phyloP scores from a whole-genome alignment of 2,888 invertebrate genomes.

The Chrysodeixis includens region DNA sequence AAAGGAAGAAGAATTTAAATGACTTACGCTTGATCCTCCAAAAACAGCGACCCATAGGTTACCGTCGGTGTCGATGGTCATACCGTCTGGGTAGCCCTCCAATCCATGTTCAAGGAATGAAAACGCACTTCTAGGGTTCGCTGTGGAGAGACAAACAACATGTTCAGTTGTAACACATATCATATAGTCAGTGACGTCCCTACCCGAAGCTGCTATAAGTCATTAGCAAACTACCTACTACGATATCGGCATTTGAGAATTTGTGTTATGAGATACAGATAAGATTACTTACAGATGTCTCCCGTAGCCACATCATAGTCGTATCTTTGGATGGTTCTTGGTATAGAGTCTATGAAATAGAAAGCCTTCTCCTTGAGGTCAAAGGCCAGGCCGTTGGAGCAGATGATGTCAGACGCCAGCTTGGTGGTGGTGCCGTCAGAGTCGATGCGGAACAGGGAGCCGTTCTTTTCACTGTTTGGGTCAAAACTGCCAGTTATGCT shows the following conservation, averaged over 20 bases:
- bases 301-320: constrained; percentile 92
- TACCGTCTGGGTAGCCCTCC: constrained; percentile 91
- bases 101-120: constrained; percentile 84
- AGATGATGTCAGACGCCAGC: constrained; percentile 81
- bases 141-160: too few species aligned
- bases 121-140: constrained; percentile 90
- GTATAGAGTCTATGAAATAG: constrained; percentile 93
- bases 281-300: constrained; percentile 87
- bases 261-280: too few species aligned
- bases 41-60: constrained; percentile 94
- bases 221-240: too few species aligned
- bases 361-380: constrained; percentile 90
- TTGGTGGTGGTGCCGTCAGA: constrained; percentile 60
- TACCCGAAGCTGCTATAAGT: too few species aligned
- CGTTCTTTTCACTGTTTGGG: constrained; percentile 83
- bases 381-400: constrained; percentile 95
- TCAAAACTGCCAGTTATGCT: constrained; percentile 82
- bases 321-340: constrained; percentile 90
- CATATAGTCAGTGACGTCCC: too few species aligned
- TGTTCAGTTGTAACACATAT: too few species aligned
- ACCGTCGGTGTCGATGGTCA: constrained; percentile 94
- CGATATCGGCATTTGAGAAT: too few species aligned
- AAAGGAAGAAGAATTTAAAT: constrained; percentile 10
- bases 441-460: constrained; percentile 85
- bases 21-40: constrained; percentile 87